Percentiles rank a stretch among this genome's conserved stretches.
Conservation (phyloP, 2,888 invertebrate species). For the Panopea generosa region DNA sequence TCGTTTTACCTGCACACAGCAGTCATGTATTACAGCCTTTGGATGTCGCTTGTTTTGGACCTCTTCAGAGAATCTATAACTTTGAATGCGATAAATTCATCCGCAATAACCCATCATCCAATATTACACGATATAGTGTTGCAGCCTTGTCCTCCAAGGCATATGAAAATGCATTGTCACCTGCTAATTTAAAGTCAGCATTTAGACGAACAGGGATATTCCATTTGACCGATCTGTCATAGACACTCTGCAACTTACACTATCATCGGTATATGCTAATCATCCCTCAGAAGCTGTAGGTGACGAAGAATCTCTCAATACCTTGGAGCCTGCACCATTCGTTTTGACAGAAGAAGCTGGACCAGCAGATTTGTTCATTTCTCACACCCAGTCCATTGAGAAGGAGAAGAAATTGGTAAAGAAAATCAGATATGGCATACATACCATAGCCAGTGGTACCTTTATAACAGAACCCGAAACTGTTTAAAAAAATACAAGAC, state of each 20-base stretch:
- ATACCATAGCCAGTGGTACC: conserved; percentile 6
- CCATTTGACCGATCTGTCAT: not conserved
- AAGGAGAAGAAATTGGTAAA: not conserved
- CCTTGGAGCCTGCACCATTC: too few relatives aligned
- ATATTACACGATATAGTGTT: conserved; percentile 2
- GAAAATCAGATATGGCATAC: not conserved
- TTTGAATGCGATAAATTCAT: conserved; percentile 1
- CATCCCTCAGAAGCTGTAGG: not conserved
- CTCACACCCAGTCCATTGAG: not conserved
- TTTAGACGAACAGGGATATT: conserved; percentile 4
- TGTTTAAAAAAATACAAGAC: not conserved
- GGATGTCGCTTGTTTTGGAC: conserved; percentile 11
- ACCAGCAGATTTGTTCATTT: not conserved
- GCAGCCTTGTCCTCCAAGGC: not conserved
- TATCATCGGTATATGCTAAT: not conserved
- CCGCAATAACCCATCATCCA: not conserved
- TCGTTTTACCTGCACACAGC: not conserved
- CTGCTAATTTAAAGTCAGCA: conserved; percentile 1
- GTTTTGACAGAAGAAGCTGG: too few relatives aligned
- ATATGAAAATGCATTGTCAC: not conserved
- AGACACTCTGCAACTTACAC: not conserved
- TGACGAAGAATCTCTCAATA: too few relatives aligned
- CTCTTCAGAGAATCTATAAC: not conserved
- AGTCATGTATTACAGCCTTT: conserved; percentile 5
- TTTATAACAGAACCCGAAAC: conserved; percentile 5